Conservation (phyloP, 1,140 invertebrate genomes). For the Brachionus angularis region DNA sequence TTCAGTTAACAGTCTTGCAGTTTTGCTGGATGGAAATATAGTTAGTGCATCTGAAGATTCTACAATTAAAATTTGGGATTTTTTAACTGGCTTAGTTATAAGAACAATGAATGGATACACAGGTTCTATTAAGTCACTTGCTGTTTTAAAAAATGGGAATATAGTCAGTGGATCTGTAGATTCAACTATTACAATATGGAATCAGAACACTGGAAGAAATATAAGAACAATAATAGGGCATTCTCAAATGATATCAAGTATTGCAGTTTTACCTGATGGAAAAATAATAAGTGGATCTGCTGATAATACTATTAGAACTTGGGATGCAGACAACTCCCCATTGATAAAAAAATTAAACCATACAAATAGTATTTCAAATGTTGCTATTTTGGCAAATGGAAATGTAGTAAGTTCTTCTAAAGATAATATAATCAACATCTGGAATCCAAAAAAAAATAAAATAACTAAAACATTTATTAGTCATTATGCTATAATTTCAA, state of each 20-base stretch:
- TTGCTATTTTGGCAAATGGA: too few species aligned
- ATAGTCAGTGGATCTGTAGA: conserved; percentile 97
- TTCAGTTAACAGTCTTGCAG: conserved; percentile 96
- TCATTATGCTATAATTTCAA: conserved; percentile 88
- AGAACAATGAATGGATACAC: conserved; percentile 95
- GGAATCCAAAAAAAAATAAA: too few species aligned
- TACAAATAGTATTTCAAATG: too few species aligned
- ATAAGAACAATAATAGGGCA: conserved; percentile 97
- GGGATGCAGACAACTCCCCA: conserved; percentile 97
- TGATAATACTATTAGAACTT: conserved; percentile 98
- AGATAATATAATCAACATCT: too few species aligned
- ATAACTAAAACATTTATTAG: conserved; percentile 95
- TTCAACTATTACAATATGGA: conserved; percentile 72
- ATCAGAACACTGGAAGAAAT: conserved; percentile 60
- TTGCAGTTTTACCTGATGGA: conserved; percentile 97
- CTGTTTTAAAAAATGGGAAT: conserved; percentile 91
- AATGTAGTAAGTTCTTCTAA: too few species aligned
- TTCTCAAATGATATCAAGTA: conserved; percentile 95
- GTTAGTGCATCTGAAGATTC: conserved; percentile 94
- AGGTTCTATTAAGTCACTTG: conserved; percentile 94
- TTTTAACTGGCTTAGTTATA: conserved; percentile 94
- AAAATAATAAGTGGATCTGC: too few species aligned
- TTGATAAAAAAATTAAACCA: conserved; percentile 87
- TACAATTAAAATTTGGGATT: too few species aligned
- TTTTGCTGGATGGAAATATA: conserved; percentile 92